Evolutionary conservation across 2,888 invertebrate genomes (phyloP).

Genomic region (Julus scandinavius): DNA sequence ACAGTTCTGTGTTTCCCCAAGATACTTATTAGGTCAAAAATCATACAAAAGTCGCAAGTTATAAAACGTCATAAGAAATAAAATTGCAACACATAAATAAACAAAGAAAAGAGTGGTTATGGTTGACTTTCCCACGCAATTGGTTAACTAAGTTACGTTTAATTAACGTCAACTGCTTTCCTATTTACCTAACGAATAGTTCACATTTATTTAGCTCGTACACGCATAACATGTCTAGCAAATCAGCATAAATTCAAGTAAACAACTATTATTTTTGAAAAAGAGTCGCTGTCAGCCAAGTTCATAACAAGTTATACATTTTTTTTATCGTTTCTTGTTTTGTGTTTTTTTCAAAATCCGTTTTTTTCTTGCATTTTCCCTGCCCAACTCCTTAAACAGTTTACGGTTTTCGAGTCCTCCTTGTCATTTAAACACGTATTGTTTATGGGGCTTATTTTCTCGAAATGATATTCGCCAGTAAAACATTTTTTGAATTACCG

Average conservation of each 20-base stretch:
- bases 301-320: not conserved
- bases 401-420: not conserved
- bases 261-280: not conserved
- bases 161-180: conserved; percentile 13
- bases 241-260: not conserved
- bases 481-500: conserved; percentile 18
- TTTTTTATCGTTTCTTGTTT: conserved; percentile 18
- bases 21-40: not conserved
- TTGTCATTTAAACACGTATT: not conserved
- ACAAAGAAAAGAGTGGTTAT: not conserved
- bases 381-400: not conserved
- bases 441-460: conserved; percentile 18
- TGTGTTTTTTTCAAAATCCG: conserved; percentile 9
- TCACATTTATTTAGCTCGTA: conserved; percentile 27
- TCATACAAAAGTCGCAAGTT: not conserved
- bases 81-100: conserved; percentile 6
- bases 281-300: not conserved
- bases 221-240: conserved; percentile 21
- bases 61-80: not conserved
- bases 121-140: conserved; percentile 16
- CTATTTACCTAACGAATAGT: conserved; percentile 21
- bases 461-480: conserved; percentile 33
- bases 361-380: not conserved
- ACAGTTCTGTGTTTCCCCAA: not conserved
- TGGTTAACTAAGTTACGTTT: conserved; percentile 21